phyloP scores from a whole-genome alignment of 2,797 vertebrate genomes.

The Calcarius lapponicus region DNA sequence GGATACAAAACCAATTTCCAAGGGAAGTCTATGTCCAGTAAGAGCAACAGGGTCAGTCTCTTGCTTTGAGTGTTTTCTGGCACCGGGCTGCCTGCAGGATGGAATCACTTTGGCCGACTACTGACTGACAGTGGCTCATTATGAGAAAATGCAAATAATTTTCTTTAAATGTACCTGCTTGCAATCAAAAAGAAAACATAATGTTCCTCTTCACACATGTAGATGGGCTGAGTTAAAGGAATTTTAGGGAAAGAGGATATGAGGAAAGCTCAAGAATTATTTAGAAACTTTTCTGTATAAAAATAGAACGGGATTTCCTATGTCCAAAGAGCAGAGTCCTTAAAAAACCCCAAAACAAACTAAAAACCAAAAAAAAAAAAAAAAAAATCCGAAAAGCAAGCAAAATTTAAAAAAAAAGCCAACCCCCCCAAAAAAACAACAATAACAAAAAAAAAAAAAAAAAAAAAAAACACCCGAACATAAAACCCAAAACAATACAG shows the following conservation, averaged over 20 bases:
- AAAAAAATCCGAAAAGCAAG: not conserved
- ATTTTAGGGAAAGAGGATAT: not conserved
- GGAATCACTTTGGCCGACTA: not conserved
- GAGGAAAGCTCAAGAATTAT: not conserved
- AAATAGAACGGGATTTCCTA: not conserved
- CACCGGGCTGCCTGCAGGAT: not conserved
- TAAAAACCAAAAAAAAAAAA: too few relatives aligned
- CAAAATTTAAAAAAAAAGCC: too few relatives aligned
- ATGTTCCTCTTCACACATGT: slow-evolving; percentile 5
- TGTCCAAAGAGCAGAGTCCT: not conserved
- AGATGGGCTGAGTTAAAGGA: not conserved
- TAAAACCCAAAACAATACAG: not conserved
- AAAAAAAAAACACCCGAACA: not conserved
- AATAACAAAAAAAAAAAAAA: too few relatives aligned
- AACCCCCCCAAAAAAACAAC: not conserved
- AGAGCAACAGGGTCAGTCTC: not conserved
- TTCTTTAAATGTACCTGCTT: slow-evolving; percentile 5
- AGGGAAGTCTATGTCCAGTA: slow-evolving; percentile 18
- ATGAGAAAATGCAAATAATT: slow-evolving; percentile 19
- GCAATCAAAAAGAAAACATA: not conserved
- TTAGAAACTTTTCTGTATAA: not conserved
- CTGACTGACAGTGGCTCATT: not conserved
- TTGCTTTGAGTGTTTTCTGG: slow-evolving; percentile 1
- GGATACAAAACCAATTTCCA: slow-evolving; percentile 38
- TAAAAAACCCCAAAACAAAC: not conserved